Conservation (phyloP, 2,797 vertebrate species). For the Scolopax rusticola region DNA sequence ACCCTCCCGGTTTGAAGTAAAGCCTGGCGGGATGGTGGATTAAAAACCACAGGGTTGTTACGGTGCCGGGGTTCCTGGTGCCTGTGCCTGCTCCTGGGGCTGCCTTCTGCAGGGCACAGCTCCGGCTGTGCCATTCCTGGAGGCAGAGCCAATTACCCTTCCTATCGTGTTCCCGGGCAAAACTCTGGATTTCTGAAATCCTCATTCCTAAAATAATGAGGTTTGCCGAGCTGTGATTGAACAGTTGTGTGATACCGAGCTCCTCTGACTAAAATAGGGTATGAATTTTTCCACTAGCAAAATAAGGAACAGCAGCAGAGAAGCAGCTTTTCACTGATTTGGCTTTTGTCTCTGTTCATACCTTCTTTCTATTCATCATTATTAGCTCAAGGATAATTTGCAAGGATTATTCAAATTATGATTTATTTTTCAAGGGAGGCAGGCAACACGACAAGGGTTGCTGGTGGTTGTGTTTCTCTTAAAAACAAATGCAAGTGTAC, state of each 20-base stretch:
- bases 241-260: neutral
- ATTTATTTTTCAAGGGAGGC: neutral
- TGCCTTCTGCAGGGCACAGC: neutral
- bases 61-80: neutral
- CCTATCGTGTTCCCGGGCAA: accelerated
- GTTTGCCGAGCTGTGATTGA: slow-evolving; percentile 1
- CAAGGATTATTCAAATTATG: neutral
- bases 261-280: neutral
- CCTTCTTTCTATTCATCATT: neutral
- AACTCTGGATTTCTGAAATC: neutral
- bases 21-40: neutral
- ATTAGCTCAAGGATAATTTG: neutral
- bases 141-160: neutral
- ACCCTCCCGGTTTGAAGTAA: neutral
- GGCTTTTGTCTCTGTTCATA: neutral
- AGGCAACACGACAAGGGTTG: neutral
- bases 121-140: neutral
- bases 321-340: neutral
- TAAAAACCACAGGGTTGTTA: neutral
- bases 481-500: neutral
- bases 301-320: neutral
- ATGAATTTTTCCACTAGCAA: neutral
- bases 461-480: neutral
- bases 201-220: neutral
- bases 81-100: neutral